These are phyloP conservation scores for Acleris sparsana DNA, from an alignment of 2,888 invertebrate species.

Conservation along the genomic window DNA sequence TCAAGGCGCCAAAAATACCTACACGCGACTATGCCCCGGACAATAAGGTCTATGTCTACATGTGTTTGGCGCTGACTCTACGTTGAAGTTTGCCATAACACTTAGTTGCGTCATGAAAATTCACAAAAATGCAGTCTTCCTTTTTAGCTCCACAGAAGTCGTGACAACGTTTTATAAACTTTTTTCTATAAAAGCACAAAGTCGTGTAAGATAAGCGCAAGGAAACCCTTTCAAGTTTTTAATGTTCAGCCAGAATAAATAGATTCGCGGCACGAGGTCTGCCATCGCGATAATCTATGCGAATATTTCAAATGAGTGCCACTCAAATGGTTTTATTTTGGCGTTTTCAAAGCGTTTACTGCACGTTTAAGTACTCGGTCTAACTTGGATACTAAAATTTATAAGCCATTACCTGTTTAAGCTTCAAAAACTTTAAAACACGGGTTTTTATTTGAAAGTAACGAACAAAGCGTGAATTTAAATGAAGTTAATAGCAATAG, in stretches of 20 bases:
- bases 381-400: too few relatives aligned
- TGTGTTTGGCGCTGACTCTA: too few relatives aligned
- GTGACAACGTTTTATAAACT: not conserved
- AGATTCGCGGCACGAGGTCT: constrained; percentile 10
- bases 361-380: too few relatives aligned
- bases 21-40: too few relatives aligned
- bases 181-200: constrained; percentile 17
- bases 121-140: constrained; percentile 6
- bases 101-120: constrained; percentile 4
- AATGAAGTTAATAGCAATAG: too few relatives aligned
- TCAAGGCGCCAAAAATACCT: too few relatives aligned
- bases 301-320: constrained; percentile 5
- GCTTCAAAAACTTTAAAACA: too few relatives aligned
- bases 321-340: not conserved
- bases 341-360: not conserved
- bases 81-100: too few relatives aligned
- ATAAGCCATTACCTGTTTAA: too few relatives aligned
- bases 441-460: too few relatives aligned
- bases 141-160: not conserved
- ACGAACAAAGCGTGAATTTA: too few relatives aligned
- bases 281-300: not conserved
- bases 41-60: too few relatives aligned
- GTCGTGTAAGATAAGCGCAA: constrained; percentile 14
- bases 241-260: constrained; percentile 5
- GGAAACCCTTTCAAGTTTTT: constrained; percentile 6